These are phyloP conservation scores for Brachypalpus laphriformis DNA, from an alignment of 2,888 invertebrate species.

Conservation along the genomic window DNA sequence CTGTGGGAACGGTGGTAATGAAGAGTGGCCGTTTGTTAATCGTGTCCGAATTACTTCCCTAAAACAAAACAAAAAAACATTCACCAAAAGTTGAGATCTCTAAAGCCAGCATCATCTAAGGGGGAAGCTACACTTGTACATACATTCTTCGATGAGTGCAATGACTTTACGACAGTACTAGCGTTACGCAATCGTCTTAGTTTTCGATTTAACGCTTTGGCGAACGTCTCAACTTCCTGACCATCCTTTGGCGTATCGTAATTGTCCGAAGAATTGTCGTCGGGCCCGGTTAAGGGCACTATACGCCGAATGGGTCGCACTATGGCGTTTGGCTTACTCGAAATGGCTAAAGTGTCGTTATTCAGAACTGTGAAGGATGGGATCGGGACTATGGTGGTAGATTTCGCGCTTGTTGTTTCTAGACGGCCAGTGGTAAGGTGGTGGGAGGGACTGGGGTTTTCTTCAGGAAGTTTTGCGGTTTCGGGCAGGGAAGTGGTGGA, in stretches of 20 bases:
- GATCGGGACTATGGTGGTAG: constrained; percentile 74
- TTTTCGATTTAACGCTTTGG: constrained; percentile 88
- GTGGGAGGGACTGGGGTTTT: constrained; percentile 39
- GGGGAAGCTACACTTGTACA: constrained; percentile 13
- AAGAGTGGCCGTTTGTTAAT: constrained; percentile 85
- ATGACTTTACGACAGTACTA: constrained; percentile 78
- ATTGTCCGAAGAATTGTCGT: constrained; percentile 47
- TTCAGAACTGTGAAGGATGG: constrained; percentile 77
- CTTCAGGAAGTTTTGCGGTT: constrained; percentile 43
- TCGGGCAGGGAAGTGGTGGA: constrained; percentile 47
- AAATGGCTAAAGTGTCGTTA: constrained; percentile 75
- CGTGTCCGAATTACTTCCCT: constrained; percentile 77
- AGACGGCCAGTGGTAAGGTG: constrained; percentile 1
- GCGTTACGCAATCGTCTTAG: constrained; percentile 87
- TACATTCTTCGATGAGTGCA: constrained; percentile 75
- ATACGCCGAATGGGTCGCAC: constrained; percentile 84
- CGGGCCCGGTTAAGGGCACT: constrained; percentile 74
- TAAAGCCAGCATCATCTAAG: constrained; percentile 49
- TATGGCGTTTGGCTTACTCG: constrained; percentile 84
- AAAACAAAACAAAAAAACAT: constrained; percentile 76
- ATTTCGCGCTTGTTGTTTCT: constrained; percentile 7
- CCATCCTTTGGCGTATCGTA: constrained; percentile 47
- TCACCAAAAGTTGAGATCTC: constrained; percentile 72
- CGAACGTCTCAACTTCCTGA: constrained; percentile 84
- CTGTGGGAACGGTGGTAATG: constrained; percentile 91